phyloP scores from a whole-genome alignment of 2,797 vertebrate species.

The Cirrhinus molitorella region DNA sequence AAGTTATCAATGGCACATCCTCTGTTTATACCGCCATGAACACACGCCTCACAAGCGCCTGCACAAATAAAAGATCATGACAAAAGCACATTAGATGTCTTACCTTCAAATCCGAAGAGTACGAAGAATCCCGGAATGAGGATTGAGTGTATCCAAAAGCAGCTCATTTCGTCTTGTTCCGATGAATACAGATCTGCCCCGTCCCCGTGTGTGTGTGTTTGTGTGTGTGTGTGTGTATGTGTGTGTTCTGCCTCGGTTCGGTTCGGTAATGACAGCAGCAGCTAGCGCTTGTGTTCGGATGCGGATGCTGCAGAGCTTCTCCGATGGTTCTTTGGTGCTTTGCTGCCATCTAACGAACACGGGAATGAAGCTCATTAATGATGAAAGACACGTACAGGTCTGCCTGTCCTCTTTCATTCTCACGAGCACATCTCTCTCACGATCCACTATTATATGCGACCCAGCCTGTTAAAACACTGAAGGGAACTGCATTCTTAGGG shows the following conservation, averaged over 20 bases:
- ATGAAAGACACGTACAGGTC: conserved; percentile 35
- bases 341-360: conserved; percentile 47
- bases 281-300: conserved; percentile 4
- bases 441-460: background rate
- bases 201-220: background rate
- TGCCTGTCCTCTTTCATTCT: conserved; percentile 23
- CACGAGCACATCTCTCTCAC: conserved; percentile 11
- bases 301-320: background rate
- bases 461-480: background rate
- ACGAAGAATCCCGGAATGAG: conserved; percentile 63
- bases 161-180: conserved; percentile 58
- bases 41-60: background rate
- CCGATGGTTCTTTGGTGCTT: conserved; percentile 27
- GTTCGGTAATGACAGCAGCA: conserved; percentile 29
- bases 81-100: conserved; percentile 14
- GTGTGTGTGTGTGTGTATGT: background rate
- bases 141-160: conserved; percentile 65
- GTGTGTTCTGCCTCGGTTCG: conserved; percentile 24
- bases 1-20: background rate
- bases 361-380: background rate
- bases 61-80: background rate
- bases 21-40: background rate
- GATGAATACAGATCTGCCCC: conserved; percentile 4
- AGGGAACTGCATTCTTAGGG: background rate
- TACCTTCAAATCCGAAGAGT: conserved; percentile 67